Conservation (phyloP, 1,140 invertebrate species). For the Coboldia fuscipes region DNA sequence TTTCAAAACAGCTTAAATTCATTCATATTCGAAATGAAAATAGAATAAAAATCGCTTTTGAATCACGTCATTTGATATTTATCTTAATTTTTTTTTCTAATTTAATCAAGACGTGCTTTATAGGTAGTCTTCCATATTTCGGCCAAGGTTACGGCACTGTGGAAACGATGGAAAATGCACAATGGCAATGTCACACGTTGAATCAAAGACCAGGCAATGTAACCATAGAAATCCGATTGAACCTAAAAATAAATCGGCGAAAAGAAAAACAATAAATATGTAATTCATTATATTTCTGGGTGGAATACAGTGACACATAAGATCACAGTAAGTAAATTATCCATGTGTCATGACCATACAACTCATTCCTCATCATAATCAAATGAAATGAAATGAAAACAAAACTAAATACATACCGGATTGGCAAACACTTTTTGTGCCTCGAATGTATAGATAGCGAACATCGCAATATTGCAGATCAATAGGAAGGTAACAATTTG, state of each 20-base stretch:
- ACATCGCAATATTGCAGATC: slow-evolving; percentile 88
- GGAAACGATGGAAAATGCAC: slow-evolving; percentile 93
- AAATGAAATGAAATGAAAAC: too few species aligned
- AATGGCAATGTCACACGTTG: slow-evolving; percentile 82
- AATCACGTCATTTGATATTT: too few species aligned
- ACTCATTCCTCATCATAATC: too few species aligned
- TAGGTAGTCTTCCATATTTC: slow-evolving; percentile 98
- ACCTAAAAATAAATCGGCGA: slow-evolving; percentile 23
- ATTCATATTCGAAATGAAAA: too few species aligned
- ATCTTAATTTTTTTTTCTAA: slow-evolving; percentile 1
- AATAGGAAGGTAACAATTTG: slow-evolving; percentile 89
- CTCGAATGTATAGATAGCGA: slow-evolving; percentile 91
- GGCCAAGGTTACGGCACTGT: slow-evolving; percentile 87
- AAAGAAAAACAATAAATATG: too few species aligned
- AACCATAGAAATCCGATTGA: slow-evolving; percentile 82
- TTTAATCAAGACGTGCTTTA: slow-evolving; percentile 69
- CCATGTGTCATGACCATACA: too few species aligned
- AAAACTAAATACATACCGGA: slow-evolving; percentile 54
- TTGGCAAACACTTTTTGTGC: slow-evolving; percentile 80
- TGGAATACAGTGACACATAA: too few species aligned
- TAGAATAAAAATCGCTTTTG: too few species aligned
- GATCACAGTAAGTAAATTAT: too few species aligned
- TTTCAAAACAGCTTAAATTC: too few species aligned
- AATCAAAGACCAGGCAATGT: slow-evolving; percentile 83
- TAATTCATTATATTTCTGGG: too few species aligned